Evolutionary conservation across 2,113 vertebrate genomes (phyloP), one percentile per base, ranked within the genome.

Genomic region (Gobiocypris rarus): DNA sequence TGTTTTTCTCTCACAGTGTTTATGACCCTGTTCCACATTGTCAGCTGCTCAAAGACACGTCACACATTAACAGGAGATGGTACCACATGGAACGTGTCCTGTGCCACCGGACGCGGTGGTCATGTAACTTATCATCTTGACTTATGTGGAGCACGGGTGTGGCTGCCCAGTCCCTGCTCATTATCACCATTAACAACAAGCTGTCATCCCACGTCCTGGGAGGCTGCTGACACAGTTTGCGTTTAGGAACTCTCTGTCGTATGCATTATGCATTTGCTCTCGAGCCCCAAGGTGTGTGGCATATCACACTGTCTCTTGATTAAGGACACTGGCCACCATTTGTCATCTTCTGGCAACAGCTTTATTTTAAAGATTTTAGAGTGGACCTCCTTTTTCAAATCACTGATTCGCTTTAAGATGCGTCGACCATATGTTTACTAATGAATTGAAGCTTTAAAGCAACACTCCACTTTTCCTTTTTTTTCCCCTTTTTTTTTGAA

Each of bases 181-280:
- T 87, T 84, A 84, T 80, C 24, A 48, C 67, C 67, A 82, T 86
- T 86, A 86, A 86, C 81, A 79, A 80, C 76, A 81, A 59, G 58
- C 69, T 84, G 82, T 75, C 82, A 81, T 52, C 24, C 52, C 1
- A 11, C 79, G 3, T 71, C 83, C 74, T 78, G 79, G 65, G 75
- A 85, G 70, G 34, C 41, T 77, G 83, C 70, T 82, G 86, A 84
- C 86, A 84, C 77, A 84, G 82, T 81, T 78, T 76, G 83, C n/a
- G 14, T 84, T 84, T 75, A 75, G 69, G 17, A 81, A 81, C 34
- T 77, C 76, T 77, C 19, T 67, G 48, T 48, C 38, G 6, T 50
- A 76, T 69, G 71, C 78, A 76, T 69, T 75, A 75, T 75, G 86
- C 82, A 84, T 86, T 86, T 63, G 79, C 59, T 67, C 80, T 19